Evolutionary conservation across 2,888 invertebrate genomes (phyloP), one percentile per base, ranked within the genome.

Genomic region (Drosophila macrospina): DNA sequence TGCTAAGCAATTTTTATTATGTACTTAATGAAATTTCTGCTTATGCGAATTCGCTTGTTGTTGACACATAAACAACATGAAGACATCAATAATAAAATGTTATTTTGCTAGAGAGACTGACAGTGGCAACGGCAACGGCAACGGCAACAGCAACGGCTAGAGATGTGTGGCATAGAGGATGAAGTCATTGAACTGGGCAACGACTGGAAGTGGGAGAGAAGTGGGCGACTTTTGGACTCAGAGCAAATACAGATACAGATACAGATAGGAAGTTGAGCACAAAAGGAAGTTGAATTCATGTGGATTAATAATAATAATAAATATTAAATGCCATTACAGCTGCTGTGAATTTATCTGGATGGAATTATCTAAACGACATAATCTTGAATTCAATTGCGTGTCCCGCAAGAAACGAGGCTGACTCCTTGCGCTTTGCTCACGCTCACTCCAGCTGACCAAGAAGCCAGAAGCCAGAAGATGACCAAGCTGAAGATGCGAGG

Each of bases 1-100:
- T 54, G 73, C 65, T 59, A 60, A 73, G 71, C 68, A 69, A 71
- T 77, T 72, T 76, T 76, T 69, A 74, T 74, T 70, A 65, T 69
- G 57, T 81, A 69, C 83, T 78, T 85, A 85, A 85, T 87, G 85
- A 85, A 87, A 87, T 87, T 85, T 86, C 79, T 83, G 84, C 84
- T 86, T 86, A 79, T 85, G 79, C 83, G 79, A 83, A 69, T 75
- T 80, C 74, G 80, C 71, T 85, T 81, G 84, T 78, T 84, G 84
- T 85, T 86, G 86, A 84, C 84, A 85, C 86, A 85, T 85, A 86
- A 86, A 85, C 84, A 80, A 78, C 80, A 75, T 70, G 71, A 79
- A 75, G 79, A 85, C 86, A 86, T 86, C 83, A 83, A 83, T 87
- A 85, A 85, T 87, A 78, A 80, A 73, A 72, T 78, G 72, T 71